Base-by-base conservation (phyloP, 2,888 invertebrate genomes). In the Nesidiocoris tenuis region DNA sequence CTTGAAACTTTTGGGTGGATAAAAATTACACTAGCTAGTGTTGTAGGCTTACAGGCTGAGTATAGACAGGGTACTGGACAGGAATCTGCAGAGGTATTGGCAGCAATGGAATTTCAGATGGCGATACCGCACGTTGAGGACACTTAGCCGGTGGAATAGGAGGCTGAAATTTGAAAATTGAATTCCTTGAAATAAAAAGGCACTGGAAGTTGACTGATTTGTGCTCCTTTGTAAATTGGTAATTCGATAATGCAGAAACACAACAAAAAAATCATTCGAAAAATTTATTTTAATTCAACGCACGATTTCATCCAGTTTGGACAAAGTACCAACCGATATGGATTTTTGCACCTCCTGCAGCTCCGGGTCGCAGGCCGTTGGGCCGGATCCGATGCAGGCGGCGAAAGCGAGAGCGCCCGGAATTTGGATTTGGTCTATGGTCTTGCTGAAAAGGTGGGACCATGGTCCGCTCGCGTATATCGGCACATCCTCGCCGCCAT, bases 401-500 rank as follows among this genome's bases (percentile, higher is more conserved):
- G 92, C 91, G 80, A 87, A 93, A 0, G 88, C 90, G 82, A 91
- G 88, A 9, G 91, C 88, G 81, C 93, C 91, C 0, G 94, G 92
- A 61, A 95, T 89, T 81, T 87, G 89, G 82, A 88, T 90, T 83
- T 95, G 92, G 81, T 95, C 93, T 80, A 91, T 90, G 74, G 89
- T 89, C 0, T 94, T 93, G 0, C 89, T 88, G 82, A 95, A 92
- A 0, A 95, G 85, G 82, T 94, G 93, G 0, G 93, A 75, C 85
- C 90, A 91, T 91, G 0, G 93, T 94, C 90, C 94, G 12, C 84
- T 84, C 0, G 93, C 93, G 83, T 89, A 82, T 0, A 81, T 77
- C 7, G 80, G 79, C 0, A 81, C 81, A 66, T 82, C 82, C 12
- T 80, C 80, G 19, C 81, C 82, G 9, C 81, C 81, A 61, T 82